These are phyloP conservation scores for Campylorhamphus procurvoides DNA, from an alignment of 2,113 vertebrate species.

Conservation along the genomic window DNA sequence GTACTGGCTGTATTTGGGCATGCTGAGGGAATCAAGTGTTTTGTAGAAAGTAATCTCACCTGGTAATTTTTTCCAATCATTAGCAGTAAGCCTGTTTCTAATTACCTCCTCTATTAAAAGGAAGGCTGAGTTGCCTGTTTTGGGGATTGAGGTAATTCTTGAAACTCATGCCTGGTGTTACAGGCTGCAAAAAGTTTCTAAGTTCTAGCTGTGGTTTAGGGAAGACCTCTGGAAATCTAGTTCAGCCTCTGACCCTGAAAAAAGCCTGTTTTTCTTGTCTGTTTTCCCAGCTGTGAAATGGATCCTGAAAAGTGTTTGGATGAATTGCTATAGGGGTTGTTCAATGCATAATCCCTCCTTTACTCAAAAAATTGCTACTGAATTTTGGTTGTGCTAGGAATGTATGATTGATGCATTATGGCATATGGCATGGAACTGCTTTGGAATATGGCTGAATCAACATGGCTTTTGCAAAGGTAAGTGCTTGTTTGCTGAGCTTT, in stretches of 20 bases:
- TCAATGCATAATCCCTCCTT: not conserved
- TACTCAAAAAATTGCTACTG: not conserved
- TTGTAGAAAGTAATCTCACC: not conserved
- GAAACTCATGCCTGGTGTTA: fast-evolving
- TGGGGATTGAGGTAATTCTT: not conserved
- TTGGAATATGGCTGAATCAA: not conserved
- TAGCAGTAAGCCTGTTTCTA: not conserved
- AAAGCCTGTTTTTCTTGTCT: not conserved
- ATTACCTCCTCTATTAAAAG: not conserved
- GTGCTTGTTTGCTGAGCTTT: not conserved
- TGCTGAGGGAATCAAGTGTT: not conserved
- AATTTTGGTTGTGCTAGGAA: not conserved
- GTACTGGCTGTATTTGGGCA: not conserved
- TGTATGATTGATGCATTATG: not conserved
- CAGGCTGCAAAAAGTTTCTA: not conserved
- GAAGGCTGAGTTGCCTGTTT: not conserved
- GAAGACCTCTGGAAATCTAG: not conserved
- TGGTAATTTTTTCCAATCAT: not conserved
- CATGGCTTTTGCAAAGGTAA: not conserved
- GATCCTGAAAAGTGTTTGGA: not conserved
- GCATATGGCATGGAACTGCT: not conserved
- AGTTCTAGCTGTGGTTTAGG: not conserved
- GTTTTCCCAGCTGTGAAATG: not conserved
- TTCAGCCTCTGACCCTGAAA: not conserved
- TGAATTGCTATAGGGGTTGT: not conserved